Percentiles rank a stretch among this genome's conserved stretches.
Evolutionary conservation across 2,888 invertebrate species (phyloP).

Genomic region (Agrotis exclamationis): DNA sequence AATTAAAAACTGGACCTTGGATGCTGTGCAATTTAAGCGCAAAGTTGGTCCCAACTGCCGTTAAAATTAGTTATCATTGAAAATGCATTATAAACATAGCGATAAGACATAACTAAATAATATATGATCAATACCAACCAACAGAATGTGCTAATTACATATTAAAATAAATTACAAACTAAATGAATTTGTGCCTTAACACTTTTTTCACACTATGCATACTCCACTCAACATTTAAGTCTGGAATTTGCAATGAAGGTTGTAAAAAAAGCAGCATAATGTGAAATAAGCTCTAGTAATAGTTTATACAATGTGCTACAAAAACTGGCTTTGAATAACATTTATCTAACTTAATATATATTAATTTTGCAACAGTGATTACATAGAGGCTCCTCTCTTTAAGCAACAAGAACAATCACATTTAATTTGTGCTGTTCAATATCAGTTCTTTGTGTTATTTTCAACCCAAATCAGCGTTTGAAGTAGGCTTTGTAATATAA

Average conservation of each 20-base stretch:
- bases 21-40: conserved; percentile 57
- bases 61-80: conserved; percentile 53
- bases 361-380: conserved; percentile 60
- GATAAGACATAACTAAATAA: conserved; percentile 52
- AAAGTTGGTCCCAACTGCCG: conserved; percentile 67
- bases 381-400: conserved; percentile 40
- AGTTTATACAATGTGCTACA: conserved; percentile 55
- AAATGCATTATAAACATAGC: conserved; percentile 65
- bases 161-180: conserved; percentile 58
- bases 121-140: conserved; percentile 47
- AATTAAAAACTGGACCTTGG: conserved; percentile 55
- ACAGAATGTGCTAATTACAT: conserved; percentile 60
- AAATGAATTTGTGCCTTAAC: conserved; percentile 55
- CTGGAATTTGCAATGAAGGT: conserved; percentile 8
- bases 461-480: conserved; percentile 56
- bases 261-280: conserved; percentile 35
- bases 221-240: conserved; percentile 26
- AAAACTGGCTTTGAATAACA: conserved; percentile 54
- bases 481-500: conserved; percentile 71
- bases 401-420: conserved; percentile 60
- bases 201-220: conserved; percentile 50
- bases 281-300: conserved; percentile 47
- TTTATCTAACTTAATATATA: conserved; percentile 52
- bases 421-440: conserved; percentile 52
- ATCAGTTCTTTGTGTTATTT: conserved; percentile 64